Evolutionary conservation across 2,113 vertebrate species (phyloP), one percentile per base, ranked within the genome.

Genomic region (Anseranas semipalmata): DNA sequence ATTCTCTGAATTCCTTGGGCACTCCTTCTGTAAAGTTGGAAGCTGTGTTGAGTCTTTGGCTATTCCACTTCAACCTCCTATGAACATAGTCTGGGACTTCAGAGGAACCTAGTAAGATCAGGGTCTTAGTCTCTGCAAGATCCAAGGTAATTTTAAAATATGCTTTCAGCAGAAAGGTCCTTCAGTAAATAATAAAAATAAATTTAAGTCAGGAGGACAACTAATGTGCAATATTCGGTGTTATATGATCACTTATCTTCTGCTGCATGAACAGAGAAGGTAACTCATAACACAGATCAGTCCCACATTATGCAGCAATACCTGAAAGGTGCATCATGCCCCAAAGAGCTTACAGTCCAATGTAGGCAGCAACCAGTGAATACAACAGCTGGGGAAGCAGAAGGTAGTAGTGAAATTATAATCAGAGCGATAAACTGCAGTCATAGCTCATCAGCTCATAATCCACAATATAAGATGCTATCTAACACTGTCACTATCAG

Each of bases 371-470:
- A 41, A 90, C 30, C 58, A 83, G 18, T 70, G 50, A 62, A 37
- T 46, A 50, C 19, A 90, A 73, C 89, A 95, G 77, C 87, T 90
- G 78, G 58, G 32, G 37, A 89, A 91, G 85, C 85, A 94, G 81
- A 95, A 94, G 74, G 66, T 48, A 79, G 53, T 22, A 62, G 16
- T 0, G 3, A 91, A 94, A 85, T 80, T 88, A 85, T 85, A 85
- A 91, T 85, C 89, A 94, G 55, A 33, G 78, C 75, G 52, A 93
- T 94, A 94, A 96, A 9, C 2, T 77, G 58, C 62, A 94, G 41
- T 82, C 58, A 79, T 72, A 94, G 62, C 66, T 85, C 87, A 93
- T 87, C 89, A 91, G 33, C 24, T 94, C 77, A 56, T 82, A 94
- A 89, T 78, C 73, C 62, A 87, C 85, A 83, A 63, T 72, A 62